These are phyloP conservation scores for Dasypogon diadema DNA, from an alignment of 2,888 invertebrate genomes.

Conservation along the genomic window DNA sequence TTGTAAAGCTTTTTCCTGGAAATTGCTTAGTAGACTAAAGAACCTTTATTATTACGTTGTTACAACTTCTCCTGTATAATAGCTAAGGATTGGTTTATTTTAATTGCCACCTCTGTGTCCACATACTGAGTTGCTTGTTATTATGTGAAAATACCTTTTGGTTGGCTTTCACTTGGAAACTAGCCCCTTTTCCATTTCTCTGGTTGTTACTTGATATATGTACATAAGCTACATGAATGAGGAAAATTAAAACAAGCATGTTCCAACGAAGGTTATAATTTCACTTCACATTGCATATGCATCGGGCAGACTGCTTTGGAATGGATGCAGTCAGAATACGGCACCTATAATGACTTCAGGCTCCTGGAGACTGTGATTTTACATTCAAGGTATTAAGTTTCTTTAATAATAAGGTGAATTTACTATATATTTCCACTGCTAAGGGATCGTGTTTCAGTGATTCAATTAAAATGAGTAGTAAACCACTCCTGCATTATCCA, in stretches of 20 bases:
- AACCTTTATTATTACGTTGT: slow-evolving; percentile 32
- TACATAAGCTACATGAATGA: slow-evolving; percentile 24
- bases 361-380: slow-evolving; percentile 7
- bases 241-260: slow-evolving; percentile 34
- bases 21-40: slow-evolving; percentile 41
- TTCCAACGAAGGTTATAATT: slow-evolving; percentile 12
- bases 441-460: too few species aligned
- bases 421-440: too few species aligned
- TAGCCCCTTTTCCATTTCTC: slow-evolving; percentile 14
- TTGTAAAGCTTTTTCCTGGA: slow-evolving; percentile 23
- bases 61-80: not conserved
- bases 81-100: slow-evolving; percentile 48
- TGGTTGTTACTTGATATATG: slow-evolving; percentile 33
- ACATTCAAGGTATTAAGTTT: too few species aligned
- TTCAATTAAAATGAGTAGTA: too few species aligned
- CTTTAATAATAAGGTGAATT: too few species aligned
- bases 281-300: slow-evolving; percentile 24
- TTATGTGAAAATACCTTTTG: slow-evolving; percentile 45
- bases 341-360: slow-evolving; percentile 11
- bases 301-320: not conserved
- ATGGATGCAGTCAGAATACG: slow-evolving; percentile 1
- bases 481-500: too few species aligned
- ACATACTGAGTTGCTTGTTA: slow-evolving; percentile 45
- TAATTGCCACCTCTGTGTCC: slow-evolving; percentile 50
- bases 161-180: slow-evolving; percentile 26